Evolutionary conservation across 2,888 invertebrate genomes (phyloP).

Genomic region (Stenurella melanura): DNA sequence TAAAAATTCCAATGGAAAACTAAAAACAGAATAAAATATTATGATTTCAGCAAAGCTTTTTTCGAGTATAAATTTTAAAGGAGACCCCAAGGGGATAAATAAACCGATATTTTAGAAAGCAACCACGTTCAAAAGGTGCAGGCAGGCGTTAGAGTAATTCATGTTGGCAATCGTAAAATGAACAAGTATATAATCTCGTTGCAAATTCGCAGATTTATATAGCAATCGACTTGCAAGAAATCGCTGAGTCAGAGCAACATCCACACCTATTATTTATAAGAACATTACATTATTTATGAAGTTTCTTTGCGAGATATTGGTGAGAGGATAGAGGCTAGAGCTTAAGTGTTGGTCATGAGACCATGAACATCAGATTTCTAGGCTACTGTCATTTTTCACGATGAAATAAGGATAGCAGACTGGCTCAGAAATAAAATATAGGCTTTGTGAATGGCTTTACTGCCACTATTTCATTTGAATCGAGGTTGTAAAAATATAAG

Average conservation of each 20-base stretch:
- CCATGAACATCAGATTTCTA: constrained; percentile 43
- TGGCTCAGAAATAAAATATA: constrained; percentile 34
- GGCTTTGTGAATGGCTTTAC: constrained; percentile 22
- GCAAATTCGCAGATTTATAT: constrained; percentile 29
- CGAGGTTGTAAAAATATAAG: constrained; percentile 29
- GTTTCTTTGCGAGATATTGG: constrained; percentile 38
- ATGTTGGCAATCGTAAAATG: constrained; percentile 24
- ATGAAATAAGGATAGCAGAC: constrained; percentile 22
- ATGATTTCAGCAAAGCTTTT: constrained; percentile 1
- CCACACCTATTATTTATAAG: constrained; percentile 50
- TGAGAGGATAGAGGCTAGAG: constrained; percentile 36
- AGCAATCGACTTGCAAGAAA: constrained; percentile 10
- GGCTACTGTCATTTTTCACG: constrained; percentile 34
- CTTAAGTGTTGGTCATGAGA: constrained; percentile 47
- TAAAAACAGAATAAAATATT: constrained; percentile 9
- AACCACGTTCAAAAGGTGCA: constrained; percentile 17
- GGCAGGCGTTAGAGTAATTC: constrained; percentile 16
- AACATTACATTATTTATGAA: constrained; percentile 54
- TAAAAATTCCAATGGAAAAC: neutral
- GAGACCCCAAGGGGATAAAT: constrained; percentile 12
- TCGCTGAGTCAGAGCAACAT: neutral
- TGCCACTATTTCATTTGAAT: constrained; percentile 35
- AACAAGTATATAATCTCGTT: constrained; percentile 28
- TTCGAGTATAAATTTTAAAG: neutral
- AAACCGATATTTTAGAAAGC: constrained; percentile 27